Percentiles rank a stretch among this genome's conserved stretches.
Evolutionary conservation across 2,888 invertebrate genomes (phyloP).

Genomic region (Drosophila phalerata): DNA sequence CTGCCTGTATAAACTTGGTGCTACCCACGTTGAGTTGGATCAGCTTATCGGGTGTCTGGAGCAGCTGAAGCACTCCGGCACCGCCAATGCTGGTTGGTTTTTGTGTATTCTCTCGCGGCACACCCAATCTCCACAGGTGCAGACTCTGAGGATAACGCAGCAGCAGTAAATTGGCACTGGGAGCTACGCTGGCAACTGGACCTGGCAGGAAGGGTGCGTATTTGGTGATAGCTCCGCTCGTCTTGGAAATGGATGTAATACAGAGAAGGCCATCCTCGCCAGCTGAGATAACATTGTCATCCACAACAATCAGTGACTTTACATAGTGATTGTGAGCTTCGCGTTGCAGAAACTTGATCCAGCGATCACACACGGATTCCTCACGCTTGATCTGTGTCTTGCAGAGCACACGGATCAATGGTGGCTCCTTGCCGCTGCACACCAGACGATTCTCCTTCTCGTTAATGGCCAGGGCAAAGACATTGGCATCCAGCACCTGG

Average conservation of each 20-base stretch:
- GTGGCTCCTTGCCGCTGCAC: constrained; percentile 93
- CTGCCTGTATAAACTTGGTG: constrained; percentile 89
- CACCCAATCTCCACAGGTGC: constrained; percentile 89
- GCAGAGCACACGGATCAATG: constrained; percentile 90
- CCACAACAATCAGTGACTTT: constrained; percentile 89
- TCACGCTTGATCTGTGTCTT: constrained; percentile 88
- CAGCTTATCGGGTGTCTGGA: constrained; percentile 88
- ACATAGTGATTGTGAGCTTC: constrained; percentile 95
- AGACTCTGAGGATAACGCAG: constrained; percentile 88
- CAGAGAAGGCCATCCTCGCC: constrained; percentile 93
- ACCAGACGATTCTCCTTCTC: constrained; percentile 90
- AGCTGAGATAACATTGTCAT: constrained; percentile 90
- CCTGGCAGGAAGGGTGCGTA: constrained; percentile 90
- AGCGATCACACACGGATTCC: constrained; percentile 87
- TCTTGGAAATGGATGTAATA: constrained; percentile 88
- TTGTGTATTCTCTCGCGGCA: not conserved
- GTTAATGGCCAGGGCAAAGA: constrained; percentile 90
- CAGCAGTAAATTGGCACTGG: constrained; percentile 87
- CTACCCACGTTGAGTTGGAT: constrained; percentile 89
- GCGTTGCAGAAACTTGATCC: constrained; percentile 93
- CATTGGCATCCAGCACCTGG: constrained; percentile 93
- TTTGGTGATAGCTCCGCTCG: constrained; percentile 87
- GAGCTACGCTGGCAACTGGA: constrained; percentile 87
- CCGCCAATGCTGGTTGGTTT: not conserved
- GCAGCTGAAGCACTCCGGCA: constrained; percentile 40